Evolutionary conservation across 2,113 vertebrate species (phyloP), one percentile per base, ranked within the genome.

Genomic region (Eudorcas thomsonii): DNA sequence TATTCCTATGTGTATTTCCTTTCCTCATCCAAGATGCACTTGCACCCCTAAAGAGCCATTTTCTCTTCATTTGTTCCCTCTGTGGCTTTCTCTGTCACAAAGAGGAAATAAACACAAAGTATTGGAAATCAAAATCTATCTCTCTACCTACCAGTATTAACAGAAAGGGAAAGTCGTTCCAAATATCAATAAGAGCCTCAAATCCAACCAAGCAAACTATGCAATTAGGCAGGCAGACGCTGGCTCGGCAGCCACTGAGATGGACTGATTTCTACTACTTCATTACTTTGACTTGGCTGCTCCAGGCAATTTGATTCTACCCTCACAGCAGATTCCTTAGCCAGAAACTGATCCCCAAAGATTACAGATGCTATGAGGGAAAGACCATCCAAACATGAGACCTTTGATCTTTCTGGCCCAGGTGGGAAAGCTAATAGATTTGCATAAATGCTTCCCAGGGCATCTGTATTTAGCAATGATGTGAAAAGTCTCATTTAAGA

Each of bases 141-240:
- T 10, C 39, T 91, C 81, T 82, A 74, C 52, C 60, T 90, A 88
- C 80, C 16, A 77, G 52, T 95, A 94, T 95, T 83, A 94, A 67
- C 14, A 67, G 71, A 94, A 87, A 74, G 55, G 85, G 89, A 88
- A 55, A 91, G 81, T 33, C 4, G 4, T 62, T 89, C 13, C 81
- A 97, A 55, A 78, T 90, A 86, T 84, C 52, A 96, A 36, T 86
- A 74, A 92, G n/a, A 84, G 17, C 10, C 43, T 93, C 71, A 74
- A 54, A 77, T 96, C 33, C 52, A 95, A 87, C 83, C 86, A 97
- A 94, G 80, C 45, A 91, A 95, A 91, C 67, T 80, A 81, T 67
- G 86, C 78, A 93, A 30, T 95, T 62, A 96, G 54, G 62, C 89
- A 77, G 67, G 21, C 74, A 95, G 88, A 93, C 54, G 45, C 93